Conservation (phyloP, 64 coral and sea anemone species). For the Astreopora myriophthalma region DNA sequence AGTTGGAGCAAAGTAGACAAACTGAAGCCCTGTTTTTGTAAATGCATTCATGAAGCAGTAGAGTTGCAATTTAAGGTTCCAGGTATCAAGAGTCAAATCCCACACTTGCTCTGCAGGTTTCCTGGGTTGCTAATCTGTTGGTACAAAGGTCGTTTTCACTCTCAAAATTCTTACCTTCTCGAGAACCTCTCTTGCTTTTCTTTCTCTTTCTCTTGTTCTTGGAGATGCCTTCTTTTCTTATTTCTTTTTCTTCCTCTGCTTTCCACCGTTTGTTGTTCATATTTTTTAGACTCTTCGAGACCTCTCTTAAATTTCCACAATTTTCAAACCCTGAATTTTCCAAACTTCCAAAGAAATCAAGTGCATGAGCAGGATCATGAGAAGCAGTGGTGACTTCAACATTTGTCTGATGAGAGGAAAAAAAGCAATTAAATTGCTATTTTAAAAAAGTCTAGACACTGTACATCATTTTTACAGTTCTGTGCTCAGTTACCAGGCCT, state of each 20-base stretch:
- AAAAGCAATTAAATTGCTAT: too few species aligned
- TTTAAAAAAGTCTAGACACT: too few species aligned
- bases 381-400: not conserved
- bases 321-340: not conserved
- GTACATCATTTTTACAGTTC: not conserved
- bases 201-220: constrained; percentile 14
- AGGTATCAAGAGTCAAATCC: too few species aligned
- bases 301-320: not conserved
- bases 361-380: constrained; percentile 49
- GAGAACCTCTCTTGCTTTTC: constrained; percentile 42
- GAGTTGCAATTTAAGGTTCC: too few species aligned
- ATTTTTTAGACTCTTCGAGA: not conserved
- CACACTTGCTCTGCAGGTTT: too few species aligned
- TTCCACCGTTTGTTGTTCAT: not conserved
- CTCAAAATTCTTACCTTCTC: not conserved
- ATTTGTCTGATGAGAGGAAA: not conserved
- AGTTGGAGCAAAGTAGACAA: too few species aligned
- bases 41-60: too few species aligned
- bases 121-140: not conserved
- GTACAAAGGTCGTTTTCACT: not conserved
- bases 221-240: not conserved
- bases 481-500: too few species aligned
- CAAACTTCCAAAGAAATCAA: constrained; percentile 87
- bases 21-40: too few species aligned
- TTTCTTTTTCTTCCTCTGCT: not conserved